A percentile compares a stretch with the other conserved stretches of the same genome.
Conservation (phyloP, 64 coral and sea anemone genomes). For the Stichodactyla helianthus region DNA sequence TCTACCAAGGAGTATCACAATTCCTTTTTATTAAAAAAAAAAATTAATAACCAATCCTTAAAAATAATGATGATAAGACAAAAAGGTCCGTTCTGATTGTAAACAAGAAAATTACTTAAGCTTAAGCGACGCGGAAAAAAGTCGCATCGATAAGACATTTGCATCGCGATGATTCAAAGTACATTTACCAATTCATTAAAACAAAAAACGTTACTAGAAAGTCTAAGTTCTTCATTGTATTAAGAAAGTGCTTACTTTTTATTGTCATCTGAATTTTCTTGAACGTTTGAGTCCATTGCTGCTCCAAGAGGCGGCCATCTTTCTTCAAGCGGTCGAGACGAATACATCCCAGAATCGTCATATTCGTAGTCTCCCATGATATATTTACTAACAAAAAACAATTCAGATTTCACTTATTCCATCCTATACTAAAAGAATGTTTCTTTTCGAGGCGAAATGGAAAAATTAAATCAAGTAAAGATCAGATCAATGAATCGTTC, state of each 20-base stretch:
- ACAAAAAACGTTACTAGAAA: not conserved
- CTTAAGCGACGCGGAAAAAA: constrained; percentile 20
- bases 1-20: not conserved
- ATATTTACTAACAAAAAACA: not conserved
- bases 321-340: constrained; percentile 80
- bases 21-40: not conserved
- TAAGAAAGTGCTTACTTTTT: not conserved
- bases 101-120: constrained; percentile 3
- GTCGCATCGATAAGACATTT: not conserved
- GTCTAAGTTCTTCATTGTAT: not conserved
- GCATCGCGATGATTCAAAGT: not conserved
- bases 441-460: not conserved
- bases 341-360: constrained; percentile 68
- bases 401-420: not conserved
- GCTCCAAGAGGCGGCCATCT: constrained; percentile 95
- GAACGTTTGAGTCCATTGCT: constrained; percentile 37
- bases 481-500: constrained; percentile 18
- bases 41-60: not conserved
- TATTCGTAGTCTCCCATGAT: constrained; percentile 78
- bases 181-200: not conserved
- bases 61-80: not conserved
- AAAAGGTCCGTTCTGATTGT: not conserved
- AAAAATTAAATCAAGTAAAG: constrained; percentile 7
- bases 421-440: not conserved
- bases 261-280: constrained; percentile 1